phyloP scores from a whole-genome alignment of 2,113 vertebrate species.

The Passer domesticus region DNA sequence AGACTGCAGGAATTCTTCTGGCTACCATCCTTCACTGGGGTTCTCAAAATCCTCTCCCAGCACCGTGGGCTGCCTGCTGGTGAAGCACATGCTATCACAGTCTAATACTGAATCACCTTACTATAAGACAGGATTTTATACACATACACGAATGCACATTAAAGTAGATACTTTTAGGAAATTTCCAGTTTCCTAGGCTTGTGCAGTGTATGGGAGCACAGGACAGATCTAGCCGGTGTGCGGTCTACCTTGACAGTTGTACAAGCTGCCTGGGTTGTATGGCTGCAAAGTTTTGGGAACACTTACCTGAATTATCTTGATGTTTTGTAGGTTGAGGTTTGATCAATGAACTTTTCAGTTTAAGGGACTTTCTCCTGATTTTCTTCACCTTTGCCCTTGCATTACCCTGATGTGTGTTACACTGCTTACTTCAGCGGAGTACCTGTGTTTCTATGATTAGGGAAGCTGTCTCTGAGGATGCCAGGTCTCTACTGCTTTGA shows the following conservation, averaged over 20 bases:
- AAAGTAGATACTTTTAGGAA: neutral
- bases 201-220: neutral
- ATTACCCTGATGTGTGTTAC: neutral
- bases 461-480: neutral
- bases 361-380: neutral
- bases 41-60: neutral
- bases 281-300: neutral
- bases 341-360: neutral
- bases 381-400: neutral
- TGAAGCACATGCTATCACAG: rapidly evolving
- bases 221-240: neutral
- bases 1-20: neutral
- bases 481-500: neutral
- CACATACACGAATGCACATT: rapidly evolving
- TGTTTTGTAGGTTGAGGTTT: neutral
- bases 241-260: neutral
- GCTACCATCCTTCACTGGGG: neutral
- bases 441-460: neutral
- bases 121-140: neutral
- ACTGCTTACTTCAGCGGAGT: neutral
- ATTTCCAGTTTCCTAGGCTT: neutral
- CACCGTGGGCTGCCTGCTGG: neutral
- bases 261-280: neutral
- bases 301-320: neutral
- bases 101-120: neutral